Conservation (phyloP, 2,113 vertebrate species). For the Acanthochromis polyacanthus region DNA sequence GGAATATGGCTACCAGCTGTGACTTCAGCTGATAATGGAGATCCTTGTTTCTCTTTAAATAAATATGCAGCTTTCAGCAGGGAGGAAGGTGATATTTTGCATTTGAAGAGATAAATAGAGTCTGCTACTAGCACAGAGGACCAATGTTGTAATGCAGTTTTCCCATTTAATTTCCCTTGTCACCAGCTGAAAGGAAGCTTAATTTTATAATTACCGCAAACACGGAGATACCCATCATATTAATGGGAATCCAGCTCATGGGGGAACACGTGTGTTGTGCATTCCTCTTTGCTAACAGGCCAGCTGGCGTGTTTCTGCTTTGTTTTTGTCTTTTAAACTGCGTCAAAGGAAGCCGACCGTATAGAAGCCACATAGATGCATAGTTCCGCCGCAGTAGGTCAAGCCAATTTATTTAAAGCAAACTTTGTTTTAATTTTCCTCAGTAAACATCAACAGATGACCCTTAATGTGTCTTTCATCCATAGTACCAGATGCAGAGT, state of each 20-base stretch:
- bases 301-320: constrained; percentile 53
- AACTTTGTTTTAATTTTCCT: constrained; percentile 68
- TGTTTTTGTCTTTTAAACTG: constrained; percentile 27
- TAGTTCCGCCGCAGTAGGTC: constrained; percentile 37
- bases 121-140: background rate
- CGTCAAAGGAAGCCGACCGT: background rate
- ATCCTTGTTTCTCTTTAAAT: constrained; percentile 21
- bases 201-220: constrained; percentile 54
- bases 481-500: constrained; percentile 63
- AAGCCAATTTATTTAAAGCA: constrained; percentile 31
- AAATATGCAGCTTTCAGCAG: constrained; percentile 26
- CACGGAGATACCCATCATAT: constrained; percentile 43
- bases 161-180: constrained; percentile 53
- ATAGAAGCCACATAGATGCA: constrained; percentile 33
- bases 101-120: constrained; percentile 22
- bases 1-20: background rate
- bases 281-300: constrained; percentile 18
- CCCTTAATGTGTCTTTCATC: constrained; percentile 63
- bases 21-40: constrained; percentile 1
- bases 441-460: constrained; percentile 61
- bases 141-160: constrained; percentile 24
- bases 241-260: constrained; percentile 36
- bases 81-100: constrained; percentile 15
- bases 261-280: constrained; percentile 37
- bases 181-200: constrained; percentile 31